Conservation (phyloP, 2,113 vertebrate genomes). For the Mustela nigripes region DNA sequence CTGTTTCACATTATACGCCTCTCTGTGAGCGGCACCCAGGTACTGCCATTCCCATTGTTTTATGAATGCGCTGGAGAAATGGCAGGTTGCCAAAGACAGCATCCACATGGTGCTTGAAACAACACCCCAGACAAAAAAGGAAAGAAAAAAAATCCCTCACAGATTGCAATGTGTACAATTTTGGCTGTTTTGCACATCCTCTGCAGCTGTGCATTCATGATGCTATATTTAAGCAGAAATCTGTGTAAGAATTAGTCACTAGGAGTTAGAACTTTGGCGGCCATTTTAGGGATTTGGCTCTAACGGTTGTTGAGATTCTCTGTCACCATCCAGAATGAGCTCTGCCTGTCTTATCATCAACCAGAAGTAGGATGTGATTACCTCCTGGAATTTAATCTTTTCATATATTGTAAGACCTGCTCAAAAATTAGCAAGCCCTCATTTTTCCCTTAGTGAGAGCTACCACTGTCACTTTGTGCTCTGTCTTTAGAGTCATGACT, state of each 20-base stretch:
- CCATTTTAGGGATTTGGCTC: constrained; percentile 67
- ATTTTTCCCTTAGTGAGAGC: not conserved
- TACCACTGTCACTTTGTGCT: not conserved
- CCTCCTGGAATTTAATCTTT: not conserved
- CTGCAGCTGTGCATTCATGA: constrained; percentile 81
- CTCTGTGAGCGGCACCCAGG: constrained; percentile 56
- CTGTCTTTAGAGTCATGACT: not conserved
- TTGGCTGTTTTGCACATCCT: constrained; percentile 71
- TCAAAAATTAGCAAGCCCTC: constrained; percentile 27
- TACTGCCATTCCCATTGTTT: constrained; percentile 72
- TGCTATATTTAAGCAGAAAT: constrained; percentile 81
- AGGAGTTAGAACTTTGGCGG: constrained; percentile 16
- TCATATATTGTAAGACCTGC: not conserved
- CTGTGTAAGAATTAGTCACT: constrained; percentile 59
- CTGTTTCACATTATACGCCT: not conserved
- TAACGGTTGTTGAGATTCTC: constrained; percentile 20
- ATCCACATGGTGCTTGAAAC: constrained; percentile 69
- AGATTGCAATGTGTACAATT: constrained; percentile 73
- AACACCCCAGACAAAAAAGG: constrained; percentile 71
- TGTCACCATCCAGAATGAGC: not conserved
- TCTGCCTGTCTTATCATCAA: not conserved
- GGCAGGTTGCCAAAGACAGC: constrained; percentile 68
- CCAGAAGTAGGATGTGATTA: not conserved
- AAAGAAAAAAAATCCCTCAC: constrained; percentile 44
- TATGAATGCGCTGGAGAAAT: constrained; percentile 64